Conservation (phyloP, 2,113 vertebrate genomes). For the Antigone vipio region DNA sequence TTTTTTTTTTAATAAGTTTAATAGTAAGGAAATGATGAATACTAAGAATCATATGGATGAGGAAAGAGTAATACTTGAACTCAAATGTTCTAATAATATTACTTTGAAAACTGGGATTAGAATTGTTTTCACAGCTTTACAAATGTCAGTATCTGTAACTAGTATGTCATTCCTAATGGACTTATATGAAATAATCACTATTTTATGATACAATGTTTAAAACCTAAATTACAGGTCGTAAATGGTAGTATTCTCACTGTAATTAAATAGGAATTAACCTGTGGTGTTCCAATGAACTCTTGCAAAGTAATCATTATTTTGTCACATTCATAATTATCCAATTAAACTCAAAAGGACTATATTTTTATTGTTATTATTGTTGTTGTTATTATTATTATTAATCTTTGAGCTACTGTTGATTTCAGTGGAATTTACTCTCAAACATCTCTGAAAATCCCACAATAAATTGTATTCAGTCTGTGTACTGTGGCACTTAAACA, state of each 20-base stretch:
- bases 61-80: neutral
- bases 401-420: neutral
- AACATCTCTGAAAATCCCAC: neutral
- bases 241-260: neutral
- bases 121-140: neutral
- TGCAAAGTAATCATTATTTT: neutral
- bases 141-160: neutral
- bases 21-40: neutral
- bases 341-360: neutral
- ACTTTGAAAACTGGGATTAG: neutral
- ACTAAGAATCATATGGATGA: neutral
- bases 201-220: neutral
- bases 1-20: neutral
- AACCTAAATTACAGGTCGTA: neutral
- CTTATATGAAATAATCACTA: neutral
- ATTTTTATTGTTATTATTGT: neutral
- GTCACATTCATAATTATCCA: neutral
- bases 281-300: neutral
- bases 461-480: neutral
- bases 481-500: neutral
- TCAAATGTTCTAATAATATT: neutral
- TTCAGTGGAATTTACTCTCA: neutral
- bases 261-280: constrained; percentile 23
- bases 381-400: neutral
- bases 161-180: neutral